Percentiles rank a stretch among this genome's conserved stretches.
These are phyloP conservation scores for Apteryx mantelli DNA, from an alignment of 2,113 vertebrate species.

Conservation along the genomic window DNA sequence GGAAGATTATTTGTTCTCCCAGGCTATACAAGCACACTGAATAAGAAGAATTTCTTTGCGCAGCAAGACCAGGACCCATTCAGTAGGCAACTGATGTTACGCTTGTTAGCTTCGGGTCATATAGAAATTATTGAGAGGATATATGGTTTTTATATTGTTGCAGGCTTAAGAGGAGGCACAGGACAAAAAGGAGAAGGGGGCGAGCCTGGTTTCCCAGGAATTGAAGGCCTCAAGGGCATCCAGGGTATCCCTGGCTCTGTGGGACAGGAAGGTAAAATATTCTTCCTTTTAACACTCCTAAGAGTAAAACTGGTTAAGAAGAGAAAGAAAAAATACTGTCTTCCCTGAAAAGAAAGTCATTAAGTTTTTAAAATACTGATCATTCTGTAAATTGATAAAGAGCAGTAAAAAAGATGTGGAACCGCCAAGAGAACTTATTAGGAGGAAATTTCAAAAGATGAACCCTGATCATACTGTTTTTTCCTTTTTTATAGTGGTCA, in stretches of 20 bases:
- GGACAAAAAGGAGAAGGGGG: constrained; percentile 80
- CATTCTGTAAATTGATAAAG: background rate
- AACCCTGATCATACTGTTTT: background rate
- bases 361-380: background rate
- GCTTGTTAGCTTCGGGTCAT: background rate
- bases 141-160: constrained; percentile 5
- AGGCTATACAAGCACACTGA: background rate
- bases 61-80: background rate
- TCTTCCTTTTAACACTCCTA: background rate
- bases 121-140: background rate
- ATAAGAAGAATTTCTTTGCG: background rate
- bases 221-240: constrained; percentile 81
- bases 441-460: background rate
- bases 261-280: constrained; percentile 80
- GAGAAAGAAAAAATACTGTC: background rate
- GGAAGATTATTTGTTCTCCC: background rate
- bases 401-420: background rate
- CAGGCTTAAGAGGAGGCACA: constrained; percentile 70
- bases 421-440: background rate
- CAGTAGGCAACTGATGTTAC: background rate
- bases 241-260: constrained; percentile 79
- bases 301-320: background rate
- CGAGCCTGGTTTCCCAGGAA: constrained; percentile 84
- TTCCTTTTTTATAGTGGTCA: background rate
- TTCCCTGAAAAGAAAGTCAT: background rate